Evolutionary conservation across 2,797 vertebrate species (phyloP).

Genomic region (Remorina albescens): DNA sequence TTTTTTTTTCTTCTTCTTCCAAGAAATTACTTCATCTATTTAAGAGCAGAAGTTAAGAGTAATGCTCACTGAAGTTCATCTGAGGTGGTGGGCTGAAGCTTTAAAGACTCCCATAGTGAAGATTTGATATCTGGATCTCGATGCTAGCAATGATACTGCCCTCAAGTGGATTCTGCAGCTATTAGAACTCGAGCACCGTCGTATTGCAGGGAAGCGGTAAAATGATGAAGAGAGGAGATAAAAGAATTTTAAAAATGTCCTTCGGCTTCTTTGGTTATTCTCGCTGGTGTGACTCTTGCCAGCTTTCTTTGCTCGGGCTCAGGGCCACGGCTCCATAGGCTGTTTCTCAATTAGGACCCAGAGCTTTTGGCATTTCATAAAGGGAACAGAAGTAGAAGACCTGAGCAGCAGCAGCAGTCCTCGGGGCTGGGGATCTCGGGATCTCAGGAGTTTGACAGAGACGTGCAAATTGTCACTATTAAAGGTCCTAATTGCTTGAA

Average conservation of each 20-base stretch:
- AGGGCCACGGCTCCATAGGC: slow-evolving; percentile 61
- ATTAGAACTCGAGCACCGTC: slow-evolving; percentile 20
- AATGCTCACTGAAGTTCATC: slow-evolving; percentile 34
- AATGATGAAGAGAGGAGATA: slow-evolving; percentile 65
- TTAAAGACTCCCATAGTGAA: slow-evolving; percentile 36
- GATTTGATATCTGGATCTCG: slow-evolving; percentile 20
- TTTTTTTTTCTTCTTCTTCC: no score
- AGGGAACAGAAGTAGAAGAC: slow-evolving; percentile 60
- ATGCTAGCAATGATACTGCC: slow-evolving; percentile 67
- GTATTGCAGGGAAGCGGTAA: slow-evolving; percentile 37
- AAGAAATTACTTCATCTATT: slow-evolving; percentile 57
- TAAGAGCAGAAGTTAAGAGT: slow-evolving; percentile 34
- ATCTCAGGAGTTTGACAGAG: slow-evolving; percentile 65
- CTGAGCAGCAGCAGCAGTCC: slow-evolving; percentile 39
- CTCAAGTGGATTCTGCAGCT: slow-evolving; percentile 71
- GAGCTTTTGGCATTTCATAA: slow-evolving; percentile 63
- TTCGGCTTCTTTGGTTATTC: slow-evolving; percentile 65
- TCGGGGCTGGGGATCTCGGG: slow-evolving; percentile 43
- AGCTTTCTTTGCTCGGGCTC: slow-evolving; percentile 49
- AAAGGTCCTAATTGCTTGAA: slow-evolving; percentile 74
- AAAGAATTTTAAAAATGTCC: slow-evolving; percentile 56
- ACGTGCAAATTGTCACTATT: slow-evolving; percentile 77
- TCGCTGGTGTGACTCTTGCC: slow-evolving; percentile 70
- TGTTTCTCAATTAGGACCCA: slow-evolving; percentile 65
- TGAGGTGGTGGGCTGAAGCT: slow-evolving; percentile 41